These are phyloP conservation scores for Drosophila sturtevanti DNA, from an alignment of 1,140 invertebrate species.

Conservation along the genomic window DNA sequence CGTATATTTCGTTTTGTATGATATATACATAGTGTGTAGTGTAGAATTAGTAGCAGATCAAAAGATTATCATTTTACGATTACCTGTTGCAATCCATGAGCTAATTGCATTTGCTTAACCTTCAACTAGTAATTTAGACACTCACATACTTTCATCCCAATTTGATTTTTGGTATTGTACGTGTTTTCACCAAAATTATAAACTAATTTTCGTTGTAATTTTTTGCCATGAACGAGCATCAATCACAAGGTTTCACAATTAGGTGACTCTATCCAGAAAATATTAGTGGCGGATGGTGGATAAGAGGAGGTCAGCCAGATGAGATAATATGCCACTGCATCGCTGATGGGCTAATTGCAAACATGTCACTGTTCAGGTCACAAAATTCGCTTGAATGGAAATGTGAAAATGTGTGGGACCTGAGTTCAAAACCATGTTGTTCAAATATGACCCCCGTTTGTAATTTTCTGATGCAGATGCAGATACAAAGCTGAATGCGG, in stretches of 20 bases:
- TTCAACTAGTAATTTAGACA: not conserved
- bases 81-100: not conserved
- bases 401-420: not conserved
- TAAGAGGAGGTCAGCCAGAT: not conserved
- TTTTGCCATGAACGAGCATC: not conserved
- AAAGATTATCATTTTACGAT: not conserved
- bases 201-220: constrained; percentile 1
- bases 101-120: not conserved
- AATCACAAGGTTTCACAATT: not conserved
- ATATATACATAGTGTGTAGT: too few species aligned
- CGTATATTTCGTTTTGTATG: too few species aligned
- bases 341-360: constrained; percentile 67
- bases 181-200: not conserved
- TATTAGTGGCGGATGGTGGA: not conserved
- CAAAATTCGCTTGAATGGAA: constrained; percentile 1
- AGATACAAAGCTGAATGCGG: constrained; percentile 21
- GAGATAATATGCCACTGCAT: constrained; percentile 3
- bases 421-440: constrained; percentile 17
- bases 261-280: not conserved
- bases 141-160: not conserved
- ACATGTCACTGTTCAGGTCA: constrained; percentile 56
- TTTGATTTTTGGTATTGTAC: not conserved
- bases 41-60: too few species aligned
- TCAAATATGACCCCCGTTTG: constrained; percentile 17
- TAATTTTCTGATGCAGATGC: constrained; percentile 25